phyloP scores from a whole-genome alignment of 2,113 vertebrate genomes.

The Ptyas mucosa region DNA sequence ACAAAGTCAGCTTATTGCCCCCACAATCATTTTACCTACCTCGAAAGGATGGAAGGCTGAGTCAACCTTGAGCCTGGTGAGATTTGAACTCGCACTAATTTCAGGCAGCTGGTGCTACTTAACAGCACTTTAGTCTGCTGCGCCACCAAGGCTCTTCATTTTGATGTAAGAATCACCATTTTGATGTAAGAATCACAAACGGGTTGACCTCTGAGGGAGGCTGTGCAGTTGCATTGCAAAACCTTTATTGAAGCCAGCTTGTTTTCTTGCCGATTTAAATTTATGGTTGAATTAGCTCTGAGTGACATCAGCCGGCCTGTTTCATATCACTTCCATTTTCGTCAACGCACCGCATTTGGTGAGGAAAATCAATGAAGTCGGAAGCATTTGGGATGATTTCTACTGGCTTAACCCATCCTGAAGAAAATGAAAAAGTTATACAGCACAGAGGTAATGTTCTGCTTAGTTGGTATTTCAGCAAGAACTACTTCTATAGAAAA shows the following conservation, averaged over 20 bases:
- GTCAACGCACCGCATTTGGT: neutral
- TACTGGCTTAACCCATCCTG: neutral
- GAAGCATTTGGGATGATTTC: neutral
- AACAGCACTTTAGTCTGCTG: too few relatives aligned
- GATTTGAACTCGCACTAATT: too few relatives aligned
- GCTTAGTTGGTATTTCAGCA: neutral
- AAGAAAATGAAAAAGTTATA: neutral
- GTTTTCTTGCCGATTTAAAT: neutral
- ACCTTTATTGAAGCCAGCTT: neutral
- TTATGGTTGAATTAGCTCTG: neutral
- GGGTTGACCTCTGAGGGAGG: neutral
- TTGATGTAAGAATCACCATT: too few relatives aligned
- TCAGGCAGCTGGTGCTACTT: too few relatives aligned
- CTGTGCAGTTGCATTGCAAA: neutral
- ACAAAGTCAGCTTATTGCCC: too few relatives aligned
- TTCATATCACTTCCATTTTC: neutral
- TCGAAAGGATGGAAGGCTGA: too few relatives aligned
- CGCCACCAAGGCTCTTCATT: too few relatives aligned
- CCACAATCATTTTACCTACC: too few relatives aligned
- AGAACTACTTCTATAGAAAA: neutral
- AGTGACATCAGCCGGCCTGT: neutral
- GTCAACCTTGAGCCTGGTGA: too few relatives aligned
- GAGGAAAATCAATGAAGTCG: neutral
- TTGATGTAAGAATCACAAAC: neutral
- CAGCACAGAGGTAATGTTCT: neutral